These are phyloP conservation scores for Cardiocondyla obscurior DNA, from an alignment of 1,140 invertebrate species.

Conservation along the genomic window DNA sequence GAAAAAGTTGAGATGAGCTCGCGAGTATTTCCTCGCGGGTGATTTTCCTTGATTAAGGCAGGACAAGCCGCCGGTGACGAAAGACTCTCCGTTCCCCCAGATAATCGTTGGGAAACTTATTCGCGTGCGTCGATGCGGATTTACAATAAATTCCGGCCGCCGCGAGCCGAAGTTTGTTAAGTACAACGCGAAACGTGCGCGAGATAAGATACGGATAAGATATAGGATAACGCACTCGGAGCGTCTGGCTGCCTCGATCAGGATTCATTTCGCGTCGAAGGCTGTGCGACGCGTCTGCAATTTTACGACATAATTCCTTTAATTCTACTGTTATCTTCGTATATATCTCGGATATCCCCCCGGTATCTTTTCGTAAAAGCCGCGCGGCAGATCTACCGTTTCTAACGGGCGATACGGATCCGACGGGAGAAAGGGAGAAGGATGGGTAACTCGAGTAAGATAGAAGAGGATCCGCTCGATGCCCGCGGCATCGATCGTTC, in stretches of 20 bases:
- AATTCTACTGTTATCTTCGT: neutral
- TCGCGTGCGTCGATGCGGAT: neutral
- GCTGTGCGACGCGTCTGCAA: neutral
- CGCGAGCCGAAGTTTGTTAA: neutral
- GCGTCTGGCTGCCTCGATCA: neutral
- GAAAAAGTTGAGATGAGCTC: neutral
- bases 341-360: neutral
- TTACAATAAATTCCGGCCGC: slow-evolving; percentile 7
- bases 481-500: slow-evolving; percentile 64
- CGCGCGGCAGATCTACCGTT: too few species aligned
- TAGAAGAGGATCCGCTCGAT: slow-evolving; percentile 45
- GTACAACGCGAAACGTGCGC: neutral
- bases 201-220: slow-evolving; percentile 53
- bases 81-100: neutral
- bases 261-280: neutral
- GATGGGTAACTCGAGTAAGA: slow-evolving; percentile 27
- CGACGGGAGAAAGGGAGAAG: neutral
- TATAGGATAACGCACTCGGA: neutral
- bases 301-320: neutral
- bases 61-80: neutral
- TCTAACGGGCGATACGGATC: neutral
- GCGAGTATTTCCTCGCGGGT: neutral
- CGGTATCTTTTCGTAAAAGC: neutral
- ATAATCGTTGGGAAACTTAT: slow-evolving; percentile 26
- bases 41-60: neutral